Evolutionary conservation across 2,888 invertebrate genomes (phyloP).

Genomic region (Oegoconia quadripuncta): DNA sequence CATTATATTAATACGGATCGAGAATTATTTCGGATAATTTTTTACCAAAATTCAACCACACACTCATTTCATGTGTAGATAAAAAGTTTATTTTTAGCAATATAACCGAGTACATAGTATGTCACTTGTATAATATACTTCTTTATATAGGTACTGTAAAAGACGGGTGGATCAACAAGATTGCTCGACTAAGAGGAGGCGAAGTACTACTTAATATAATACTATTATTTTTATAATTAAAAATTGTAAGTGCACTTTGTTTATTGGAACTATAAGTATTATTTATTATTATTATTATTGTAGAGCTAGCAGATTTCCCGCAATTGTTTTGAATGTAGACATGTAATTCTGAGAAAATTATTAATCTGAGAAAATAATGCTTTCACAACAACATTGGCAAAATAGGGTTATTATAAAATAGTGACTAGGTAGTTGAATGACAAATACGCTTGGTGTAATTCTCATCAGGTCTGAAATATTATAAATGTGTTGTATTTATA

Average conservation of each 20-base stretch:
- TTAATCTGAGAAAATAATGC: too few relatives aligned
- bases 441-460: too few relatives aligned
- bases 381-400: too few relatives aligned
- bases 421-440: too few relatives aligned
- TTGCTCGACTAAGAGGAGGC: slow-evolving; percentile 55
- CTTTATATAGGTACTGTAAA: slow-evolving; percentile 64
- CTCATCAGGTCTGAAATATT: too few relatives aligned
- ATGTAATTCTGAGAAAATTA: too few relatives aligned
- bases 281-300: slow-evolving; percentile 33
- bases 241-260: slow-evolving; percentile 76
- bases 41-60: slow-evolving; percentile 48
- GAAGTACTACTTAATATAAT: slow-evolving; percentile 60
- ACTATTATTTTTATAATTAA: slow-evolving; percentile 61
- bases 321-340: too few relatives aligned
- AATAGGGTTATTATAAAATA: too few relatives aligned
- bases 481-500: too few relatives aligned
- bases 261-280: slow-evolving; percentile 69
- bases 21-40: slow-evolving; percentile 20
- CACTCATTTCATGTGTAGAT: slow-evolving; percentile 65
- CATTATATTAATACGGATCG: background rate
- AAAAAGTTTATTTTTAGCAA: slow-evolving; percentile 68
- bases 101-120: slow-evolving; percentile 69
- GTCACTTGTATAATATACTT: slow-evolving; percentile 69
- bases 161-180: slow-evolving; percentile 59
- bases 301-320: slow-evolving; percentile 42